phyloP scores from a whole-genome alignment of 2,797 vertebrate genomes.

The Myoxocephalus aenaeus region DNA sequence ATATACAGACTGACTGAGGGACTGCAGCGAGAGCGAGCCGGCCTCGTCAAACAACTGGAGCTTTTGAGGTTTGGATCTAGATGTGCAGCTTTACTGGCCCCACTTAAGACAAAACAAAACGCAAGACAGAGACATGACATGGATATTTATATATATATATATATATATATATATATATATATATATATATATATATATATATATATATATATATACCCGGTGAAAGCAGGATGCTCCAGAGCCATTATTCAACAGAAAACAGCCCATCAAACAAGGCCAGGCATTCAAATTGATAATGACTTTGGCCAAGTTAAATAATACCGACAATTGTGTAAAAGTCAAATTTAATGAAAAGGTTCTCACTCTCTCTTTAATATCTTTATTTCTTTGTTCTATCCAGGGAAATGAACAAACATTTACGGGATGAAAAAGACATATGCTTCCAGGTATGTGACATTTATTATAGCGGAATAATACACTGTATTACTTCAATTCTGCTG shows the following conservation, averaged over 20 bases:
- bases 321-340: neutral
- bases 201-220: no score
- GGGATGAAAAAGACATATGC: slow-evolving; percentile 89
- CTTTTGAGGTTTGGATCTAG: slow-evolving; percentile 86
- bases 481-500: neutral
- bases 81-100: neutral
- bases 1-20: slow-evolving; percentile 91
- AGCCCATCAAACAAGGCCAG: neutral
- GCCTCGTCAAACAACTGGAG: slow-evolving; percentile 92
- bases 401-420: slow-evolving; percentile 95
- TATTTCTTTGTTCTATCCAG: slow-evolving; percentile 70
- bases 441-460: slow-evolving; percentile 83
- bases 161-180: no score
- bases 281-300: neutral
- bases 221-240: neutral
- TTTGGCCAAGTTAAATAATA: neutral
- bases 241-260: neutral
- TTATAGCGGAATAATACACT: neutral
- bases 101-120: neutral
- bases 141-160: no score
- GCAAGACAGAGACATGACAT: neutral
- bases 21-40: slow-evolving; percentile 89
- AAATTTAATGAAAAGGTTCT: neutral
- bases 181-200: no score
- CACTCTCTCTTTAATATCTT: neutral